A percentile compares a stretch with the other conserved stretches of the same genome.
Conservation (phyloP, 2,888 invertebrate genomes). For the Rhogogaster chlorosoma region DNA sequence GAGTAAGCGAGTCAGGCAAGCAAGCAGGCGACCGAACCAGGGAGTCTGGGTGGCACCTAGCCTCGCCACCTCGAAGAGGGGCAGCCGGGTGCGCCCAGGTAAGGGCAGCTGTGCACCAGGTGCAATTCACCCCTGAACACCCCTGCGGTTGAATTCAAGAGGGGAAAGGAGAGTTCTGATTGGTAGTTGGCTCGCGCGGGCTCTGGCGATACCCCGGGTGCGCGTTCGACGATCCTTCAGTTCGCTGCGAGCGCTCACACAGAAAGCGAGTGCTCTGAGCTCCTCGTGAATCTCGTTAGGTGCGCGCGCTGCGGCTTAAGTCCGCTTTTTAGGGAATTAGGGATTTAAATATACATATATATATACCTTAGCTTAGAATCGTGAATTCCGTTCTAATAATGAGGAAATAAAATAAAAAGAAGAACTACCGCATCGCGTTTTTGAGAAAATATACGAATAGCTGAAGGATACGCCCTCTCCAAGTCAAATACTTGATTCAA, state of each 20-base stretch:
- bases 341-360: not conserved
- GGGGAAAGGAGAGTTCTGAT: slow-evolving; percentile 61
- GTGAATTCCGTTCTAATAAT: slow-evolving; percentile 5
- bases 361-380: not conserved
- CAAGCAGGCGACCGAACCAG: slow-evolving; percentile 49
- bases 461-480: not conserved
- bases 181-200: slow-evolving; percentile 75
- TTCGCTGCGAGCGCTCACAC: slow-evolving; percentile 71
- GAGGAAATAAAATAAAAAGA: not conserved
- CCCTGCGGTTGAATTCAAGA: slow-evolving; percentile 51
- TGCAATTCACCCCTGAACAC: slow-evolving; percentile 62
- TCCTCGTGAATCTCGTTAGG: slow-evolving; percentile 47
- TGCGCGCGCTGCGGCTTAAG: slow-evolving; percentile 34
- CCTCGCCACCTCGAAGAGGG: slow-evolving; percentile 59
- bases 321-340: slow-evolving; percentile 46
- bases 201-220: slow-evolving; percentile 69
- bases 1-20: slow-evolving; percentile 26
- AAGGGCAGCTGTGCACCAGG: slow-evolving; percentile 76
- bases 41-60: slow-evolving; percentile 54
- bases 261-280: slow-evolving; percentile 54
- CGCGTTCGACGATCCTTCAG: slow-evolving; percentile 70
- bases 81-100: slow-evolving; percentile 72
- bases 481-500: slow-evolving; percentile 16
- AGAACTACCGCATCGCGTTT: not conserved
- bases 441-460: not conserved